phyloP scores from a whole-genome alignment of 2,888 invertebrate species.

The Heliconius sara region DNA sequence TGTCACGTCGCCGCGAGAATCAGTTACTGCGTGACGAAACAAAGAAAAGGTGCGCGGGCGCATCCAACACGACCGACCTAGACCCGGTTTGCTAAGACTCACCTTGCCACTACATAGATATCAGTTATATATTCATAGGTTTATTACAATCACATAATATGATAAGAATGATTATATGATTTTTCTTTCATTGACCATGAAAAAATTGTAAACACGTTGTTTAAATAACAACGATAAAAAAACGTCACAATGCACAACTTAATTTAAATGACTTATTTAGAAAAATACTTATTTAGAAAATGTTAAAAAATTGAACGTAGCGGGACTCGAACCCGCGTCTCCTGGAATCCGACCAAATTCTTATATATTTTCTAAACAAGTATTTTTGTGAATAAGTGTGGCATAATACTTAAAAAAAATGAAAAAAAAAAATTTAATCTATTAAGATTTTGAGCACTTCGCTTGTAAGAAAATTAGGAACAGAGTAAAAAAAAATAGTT shows the following conservation, averaged over 20 bases:
- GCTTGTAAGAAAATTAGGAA: neutral
- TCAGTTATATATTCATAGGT: constrained; percentile 1
- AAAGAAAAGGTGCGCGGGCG: constrained; percentile 45
- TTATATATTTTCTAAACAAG: no score
- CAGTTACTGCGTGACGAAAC: constrained; percentile 46
- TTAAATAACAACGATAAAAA: neutral
- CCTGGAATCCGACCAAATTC: no score
- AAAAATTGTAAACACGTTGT: neutral
- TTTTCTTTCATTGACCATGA: neutral
- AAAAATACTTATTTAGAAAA: no score
- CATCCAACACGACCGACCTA: constrained; percentile 51
- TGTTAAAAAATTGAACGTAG: no score
- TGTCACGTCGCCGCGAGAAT: constrained; percentile 41
- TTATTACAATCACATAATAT: constrained; percentile 1
- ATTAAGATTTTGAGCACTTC: neutral
- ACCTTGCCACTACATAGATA: constrained; percentile 39
- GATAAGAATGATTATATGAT: constrained; percentile 5
- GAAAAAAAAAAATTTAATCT: no score
- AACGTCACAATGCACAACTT: neutral
- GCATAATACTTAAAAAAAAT: no score
- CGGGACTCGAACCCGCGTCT: no score
- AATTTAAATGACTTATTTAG: neutral
- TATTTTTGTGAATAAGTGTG: no score
- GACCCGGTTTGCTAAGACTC: constrained; percentile 48
- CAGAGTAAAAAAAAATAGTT: neutral